Percentiles rank a stretch among this genome's conserved stretches.
These are phyloP conservation scores for Suncus etruscus DNA, from an alignment of 2,113 vertebrate genomes.

Conservation along the genomic window DNA sequence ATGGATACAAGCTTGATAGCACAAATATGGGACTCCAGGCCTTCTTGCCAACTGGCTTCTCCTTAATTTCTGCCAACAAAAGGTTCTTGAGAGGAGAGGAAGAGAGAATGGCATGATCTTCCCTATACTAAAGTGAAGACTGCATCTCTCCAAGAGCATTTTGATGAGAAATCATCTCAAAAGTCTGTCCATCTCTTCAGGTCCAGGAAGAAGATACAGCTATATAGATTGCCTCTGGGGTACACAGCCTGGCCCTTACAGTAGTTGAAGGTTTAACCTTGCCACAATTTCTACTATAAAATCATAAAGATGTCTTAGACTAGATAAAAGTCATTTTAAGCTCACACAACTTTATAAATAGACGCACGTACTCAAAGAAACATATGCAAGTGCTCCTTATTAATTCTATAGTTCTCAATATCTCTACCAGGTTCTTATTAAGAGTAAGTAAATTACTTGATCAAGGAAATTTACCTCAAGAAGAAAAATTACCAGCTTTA, in stretches of 20 bases:
- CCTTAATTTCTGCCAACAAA: neutral
- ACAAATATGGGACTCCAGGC: no score
- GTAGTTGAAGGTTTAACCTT: accelerated
- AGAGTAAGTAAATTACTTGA: constrained; percentile 29
- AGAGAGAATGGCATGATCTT: no score
- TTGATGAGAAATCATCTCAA: neutral
- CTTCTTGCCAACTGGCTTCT: neutral
- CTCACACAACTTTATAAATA: neutral
- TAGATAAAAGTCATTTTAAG: neutral
- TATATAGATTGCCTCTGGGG: accelerated
- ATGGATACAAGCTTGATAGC: no score
- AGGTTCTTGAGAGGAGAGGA: neutral
- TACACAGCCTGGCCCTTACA: no score
- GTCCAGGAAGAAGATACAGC: neutral
- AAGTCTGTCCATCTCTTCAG: neutral
- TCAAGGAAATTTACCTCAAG: neutral
- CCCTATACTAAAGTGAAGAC: no score
- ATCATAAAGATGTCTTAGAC: neutral
- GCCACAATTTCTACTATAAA: neutral
- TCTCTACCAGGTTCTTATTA: neutral
- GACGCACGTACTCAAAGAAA: neutral
- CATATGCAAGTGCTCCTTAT: neutral
- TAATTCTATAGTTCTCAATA: neutral
- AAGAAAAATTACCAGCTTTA: constrained; percentile 52
- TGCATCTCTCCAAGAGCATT: neutral